Evolutionary conservation across 2,888 invertebrate genomes (phyloP).

Genomic region (Lepas anatifera): DNA sequence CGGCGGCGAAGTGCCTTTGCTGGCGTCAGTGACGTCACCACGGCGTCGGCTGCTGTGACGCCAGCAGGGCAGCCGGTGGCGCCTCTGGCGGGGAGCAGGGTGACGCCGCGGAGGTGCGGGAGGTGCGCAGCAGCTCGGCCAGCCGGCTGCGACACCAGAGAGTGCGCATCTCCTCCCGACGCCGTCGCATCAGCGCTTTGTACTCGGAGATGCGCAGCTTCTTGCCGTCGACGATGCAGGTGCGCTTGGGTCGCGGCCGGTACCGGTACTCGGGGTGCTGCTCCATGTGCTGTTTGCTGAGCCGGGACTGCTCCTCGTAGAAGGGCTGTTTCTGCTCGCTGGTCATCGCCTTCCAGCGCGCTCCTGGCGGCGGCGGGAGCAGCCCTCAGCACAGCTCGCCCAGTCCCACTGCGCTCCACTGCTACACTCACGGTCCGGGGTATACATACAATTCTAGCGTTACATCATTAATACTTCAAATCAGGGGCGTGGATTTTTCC

Average conservation of each 20-base stretch:
- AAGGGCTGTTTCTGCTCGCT: conserved; percentile 98
- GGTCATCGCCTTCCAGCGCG: conserved; percentile 98
- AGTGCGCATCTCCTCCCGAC: conserved; percentile 86
- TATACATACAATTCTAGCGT: no score
- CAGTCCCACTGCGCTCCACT: no score
- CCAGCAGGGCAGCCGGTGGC: no score
- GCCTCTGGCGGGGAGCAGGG: no score
- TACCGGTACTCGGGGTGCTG: conserved; percentile 97
- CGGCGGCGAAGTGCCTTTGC: no score
- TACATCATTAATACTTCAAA: no score
- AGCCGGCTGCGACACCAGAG: conserved; percentile 81
- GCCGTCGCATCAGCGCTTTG: conserved; percentile 77
- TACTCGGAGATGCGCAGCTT: conserved; percentile 99
- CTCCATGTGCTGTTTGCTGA: conserved; percentile 97
- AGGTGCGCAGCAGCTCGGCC: background rate
- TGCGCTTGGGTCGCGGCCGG: conserved; percentile 91
- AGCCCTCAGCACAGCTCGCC: no score
- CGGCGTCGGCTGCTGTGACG: no score
- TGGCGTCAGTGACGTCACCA: no score
- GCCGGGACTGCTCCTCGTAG: conserved; percentile 95
- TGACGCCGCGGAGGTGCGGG: no score
- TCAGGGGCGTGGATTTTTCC: no score
- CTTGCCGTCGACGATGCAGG: conserved; percentile 98
- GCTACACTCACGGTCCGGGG: no score
- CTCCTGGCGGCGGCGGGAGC: conserved; percentile 53